Conservation (phyloP, 2,888 invertebrate species). For the Dicycla oo region DNA sequence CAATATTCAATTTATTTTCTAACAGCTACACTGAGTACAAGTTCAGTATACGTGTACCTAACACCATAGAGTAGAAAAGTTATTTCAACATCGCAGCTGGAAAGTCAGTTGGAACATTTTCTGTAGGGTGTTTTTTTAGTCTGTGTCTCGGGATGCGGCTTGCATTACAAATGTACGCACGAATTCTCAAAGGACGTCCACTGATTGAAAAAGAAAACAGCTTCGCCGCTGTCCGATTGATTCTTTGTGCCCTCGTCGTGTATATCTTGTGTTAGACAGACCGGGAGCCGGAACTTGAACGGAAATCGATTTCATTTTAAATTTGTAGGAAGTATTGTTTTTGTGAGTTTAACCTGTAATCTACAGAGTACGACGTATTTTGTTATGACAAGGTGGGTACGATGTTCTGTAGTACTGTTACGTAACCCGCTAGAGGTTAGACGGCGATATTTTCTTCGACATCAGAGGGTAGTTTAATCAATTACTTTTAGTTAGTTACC, state of each 20-base stretch:
- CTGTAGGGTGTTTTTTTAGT: constrained; percentile 41
- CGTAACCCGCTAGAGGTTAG: neutral
- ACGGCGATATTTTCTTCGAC: neutral
- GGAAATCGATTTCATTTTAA: constrained; percentile 35
- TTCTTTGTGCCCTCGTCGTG: constrained; percentile 81
- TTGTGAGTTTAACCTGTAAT: neutral
- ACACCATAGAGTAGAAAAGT: constrained; percentile 66
- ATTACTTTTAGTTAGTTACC: neutral
- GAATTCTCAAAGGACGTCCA: constrained; percentile 80
- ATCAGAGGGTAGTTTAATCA: neutral
- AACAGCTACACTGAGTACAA: constrained; percentile 76
- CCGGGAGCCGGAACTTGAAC: constrained; percentile 60
- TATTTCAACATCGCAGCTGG: neutral
- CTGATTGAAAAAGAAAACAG: constrained; percentile 90
- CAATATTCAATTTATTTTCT: constrained; percentile 87
- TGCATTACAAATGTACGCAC: constrained; percentile 73
- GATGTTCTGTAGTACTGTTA: neutral
- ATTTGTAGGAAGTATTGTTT: constrained; percentile 18
- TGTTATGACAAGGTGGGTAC: neutral
- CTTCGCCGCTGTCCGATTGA: constrained; percentile 86
- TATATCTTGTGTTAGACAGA: constrained; percentile 78
- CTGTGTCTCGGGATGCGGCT: constrained; percentile 72
- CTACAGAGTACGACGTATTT: neutral
- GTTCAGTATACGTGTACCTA: constrained; percentile 64
- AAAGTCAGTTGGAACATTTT: constrained; percentile 46